These are phyloP conservation scores for Gandaritis pyraliata DNA, from an alignment of 2,888 invertebrate species.

Conservation along the genomic window DNA sequence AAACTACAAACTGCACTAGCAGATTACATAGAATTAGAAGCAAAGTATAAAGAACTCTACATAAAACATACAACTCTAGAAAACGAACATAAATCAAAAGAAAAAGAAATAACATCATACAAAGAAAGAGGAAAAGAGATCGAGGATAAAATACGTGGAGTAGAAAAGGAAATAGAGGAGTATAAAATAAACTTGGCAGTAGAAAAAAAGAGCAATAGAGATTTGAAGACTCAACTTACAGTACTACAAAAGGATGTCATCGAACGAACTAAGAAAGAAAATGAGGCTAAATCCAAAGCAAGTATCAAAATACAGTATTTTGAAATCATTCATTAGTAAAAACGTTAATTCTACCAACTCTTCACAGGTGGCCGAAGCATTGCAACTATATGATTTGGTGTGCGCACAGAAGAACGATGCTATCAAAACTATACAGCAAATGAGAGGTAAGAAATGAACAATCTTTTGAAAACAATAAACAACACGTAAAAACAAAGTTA, in stretches of 20 bases:
- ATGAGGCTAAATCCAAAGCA: constrained; percentile 74
- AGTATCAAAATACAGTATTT: not conserved
- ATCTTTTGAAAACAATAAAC: not conserved
- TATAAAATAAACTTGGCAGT: constrained; percentile 64
- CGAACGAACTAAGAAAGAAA: constrained; percentile 65
- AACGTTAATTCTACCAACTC: not conserved
- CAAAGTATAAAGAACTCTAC: constrained; percentile 64
- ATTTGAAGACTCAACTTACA: constrained; percentile 60
- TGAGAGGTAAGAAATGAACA: constrained; percentile 55
- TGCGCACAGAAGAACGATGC: constrained; percentile 69
- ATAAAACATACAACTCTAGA: constrained; percentile 53
- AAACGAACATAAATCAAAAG: constrained; percentile 62
- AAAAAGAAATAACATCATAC: constrained; percentile 75
- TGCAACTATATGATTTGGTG: constrained; percentile 74
- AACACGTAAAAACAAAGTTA: not conserved
- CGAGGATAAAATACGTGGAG: constrained; percentile 57
- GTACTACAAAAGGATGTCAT: constrained; percentile 65
- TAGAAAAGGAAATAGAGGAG: constrained; percentile 61
- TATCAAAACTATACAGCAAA: constrained; percentile 59
- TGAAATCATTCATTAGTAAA: not conserved
- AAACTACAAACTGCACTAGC: constrained; percentile 81
- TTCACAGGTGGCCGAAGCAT: constrained; percentile 73
- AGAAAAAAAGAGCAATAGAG: constrained; percentile 66
- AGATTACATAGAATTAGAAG: constrained; percentile 80
- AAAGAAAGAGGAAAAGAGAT: constrained; percentile 69